Evolutionary conservation across 2,113 vertebrate species (phyloP), one percentile per base, ranked within the genome.

Genomic region (Orycteropus afer): DNA sequence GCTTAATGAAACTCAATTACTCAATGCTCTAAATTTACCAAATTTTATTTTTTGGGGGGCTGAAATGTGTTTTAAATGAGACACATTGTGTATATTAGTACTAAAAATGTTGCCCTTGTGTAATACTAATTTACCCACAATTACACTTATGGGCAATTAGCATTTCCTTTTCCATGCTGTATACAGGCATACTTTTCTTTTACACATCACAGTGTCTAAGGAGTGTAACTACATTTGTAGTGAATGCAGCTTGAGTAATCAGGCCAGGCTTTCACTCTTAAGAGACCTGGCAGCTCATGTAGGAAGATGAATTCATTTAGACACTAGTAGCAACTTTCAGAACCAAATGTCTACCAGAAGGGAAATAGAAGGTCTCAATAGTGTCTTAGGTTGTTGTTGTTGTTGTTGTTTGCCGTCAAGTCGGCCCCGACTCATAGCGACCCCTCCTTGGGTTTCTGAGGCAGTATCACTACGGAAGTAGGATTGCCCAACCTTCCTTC

Each of bases 1-100:
- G 27, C 67, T 97, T 97, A 96, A 97, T 93, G 95, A 97, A 96
- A 95, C 55, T 3, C 90, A 97, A 61, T 94, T 97, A 78, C 55
- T 97, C 73, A 93, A 12, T 96, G 80, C 76, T 80, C 32, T 76
- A 78, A 45, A 97, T 97, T 61, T 4, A 45, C 77, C 93, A 87
- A 97, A 80, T 97, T 89, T 84, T 98, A 88, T 93, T 96, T 97
- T 94, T n/a, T n/a, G n/a, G 88, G 90, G 40, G 95, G 77, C 63
- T 86, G 0, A 97, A 97, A 92, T 97, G 11, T 34, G 55, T 97
- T 97, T 97, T 81, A 59, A 97, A 97, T 95, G 1, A 97, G 37
- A 90, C 27, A 57, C 25, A 96, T 90, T 91, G 95, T 91, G 93
- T 83, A 34, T n/a, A 82, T 83, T 90, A 86, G 59, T 37, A 42